Conservation (phyloP, 2,888 invertebrate genomes). For the Harmothoe impar region DNA sequence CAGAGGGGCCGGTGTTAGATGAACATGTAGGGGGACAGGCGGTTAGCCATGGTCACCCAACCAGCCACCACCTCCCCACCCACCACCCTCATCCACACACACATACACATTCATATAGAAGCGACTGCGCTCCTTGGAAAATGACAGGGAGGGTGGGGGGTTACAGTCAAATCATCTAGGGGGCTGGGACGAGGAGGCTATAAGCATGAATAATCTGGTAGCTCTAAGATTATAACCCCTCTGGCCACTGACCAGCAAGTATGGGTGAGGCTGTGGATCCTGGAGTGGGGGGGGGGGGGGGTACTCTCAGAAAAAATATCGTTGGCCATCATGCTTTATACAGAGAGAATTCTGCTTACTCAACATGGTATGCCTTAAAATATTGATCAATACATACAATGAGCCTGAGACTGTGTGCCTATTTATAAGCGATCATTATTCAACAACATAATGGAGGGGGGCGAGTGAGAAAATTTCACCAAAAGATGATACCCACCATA, state of each 20-base stretch:
- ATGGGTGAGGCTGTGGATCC: too few relatives aligned
- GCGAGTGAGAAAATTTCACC: too few relatives aligned
- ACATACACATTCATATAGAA: background rate
- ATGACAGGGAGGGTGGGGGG: background rate
- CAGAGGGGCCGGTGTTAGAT: conserved; percentile 16
- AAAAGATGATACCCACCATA: too few relatives aligned
- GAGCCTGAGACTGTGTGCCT: too few relatives aligned
- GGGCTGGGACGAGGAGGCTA: background rate
- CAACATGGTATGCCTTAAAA: too few relatives aligned
- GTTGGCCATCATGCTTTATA: too few relatives aligned
- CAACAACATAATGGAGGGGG: too few relatives aligned
- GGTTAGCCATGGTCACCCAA: background rate
- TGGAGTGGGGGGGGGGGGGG: background rate
- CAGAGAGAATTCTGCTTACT: too few relatives aligned
- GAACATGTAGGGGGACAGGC: conserved; percentile 43
- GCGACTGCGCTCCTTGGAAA: background rate
- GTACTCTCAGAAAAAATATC: background rate
- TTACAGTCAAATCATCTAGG: background rate
- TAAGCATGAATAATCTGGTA: conserved; percentile 20
- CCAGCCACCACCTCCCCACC: conserved; percentile 18
- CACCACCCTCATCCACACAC: background rate
- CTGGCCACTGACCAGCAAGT: background rate
- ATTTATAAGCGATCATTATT: too few relatives aligned
- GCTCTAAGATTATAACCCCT: conserved; percentile 25
- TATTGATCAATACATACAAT: too few relatives aligned